phyloP scores from a whole-genome alignment of 2,888 invertebrate genomes.

The Baronia brevicornis region DNA sequence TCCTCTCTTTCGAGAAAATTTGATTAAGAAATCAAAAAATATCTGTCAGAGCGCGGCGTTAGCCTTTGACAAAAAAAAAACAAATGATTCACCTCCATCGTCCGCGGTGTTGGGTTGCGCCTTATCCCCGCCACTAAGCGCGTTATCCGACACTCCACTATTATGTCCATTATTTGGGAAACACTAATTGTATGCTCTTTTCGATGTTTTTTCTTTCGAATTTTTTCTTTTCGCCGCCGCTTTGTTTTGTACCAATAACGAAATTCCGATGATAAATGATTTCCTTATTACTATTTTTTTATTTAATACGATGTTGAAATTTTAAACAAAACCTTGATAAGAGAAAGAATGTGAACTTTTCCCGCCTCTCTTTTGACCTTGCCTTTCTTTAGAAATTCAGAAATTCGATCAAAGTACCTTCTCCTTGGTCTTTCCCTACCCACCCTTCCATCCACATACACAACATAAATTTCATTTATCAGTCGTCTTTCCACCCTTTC shows the following conservation, averaged over 20 bases:
- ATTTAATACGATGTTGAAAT: too few relatives aligned
- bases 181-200: slow-evolving; percentile 27
- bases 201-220: slow-evolving; percentile 19
- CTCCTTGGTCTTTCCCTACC: too few relatives aligned
- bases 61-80: slow-evolving; percentile 23
- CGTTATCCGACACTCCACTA: slow-evolving; percentile 27
- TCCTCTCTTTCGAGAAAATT: slow-evolving; percentile 20
- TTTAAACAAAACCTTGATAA: too few relatives aligned
- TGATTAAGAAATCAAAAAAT: slow-evolving; percentile 20
- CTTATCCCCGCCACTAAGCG: slow-evolving; percentile 15
- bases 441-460: too few relatives aligned
- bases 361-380: too few relatives aligned
- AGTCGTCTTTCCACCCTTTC: too few relatives aligned
- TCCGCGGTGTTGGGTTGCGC: slow-evolving; percentile 19
- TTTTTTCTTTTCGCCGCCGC: slow-evolving; percentile 9
- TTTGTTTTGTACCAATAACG: slow-evolving; percentile 4
- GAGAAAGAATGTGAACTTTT: too few relatives aligned
- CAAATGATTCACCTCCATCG: slow-evolving; percentile 4
- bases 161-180: slow-evolving; percentile 29
- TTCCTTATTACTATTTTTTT: slow-evolving; percentile 5
- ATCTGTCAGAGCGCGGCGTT: slow-evolving; percentile 10
- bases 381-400: too few relatives aligned
- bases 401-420: too few relatives aligned
- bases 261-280: not conserved
- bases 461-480: too few relatives aligned